Conservation (phyloP, 2,113 vertebrate species). For the Ceuthmochares aereus region DNA sequence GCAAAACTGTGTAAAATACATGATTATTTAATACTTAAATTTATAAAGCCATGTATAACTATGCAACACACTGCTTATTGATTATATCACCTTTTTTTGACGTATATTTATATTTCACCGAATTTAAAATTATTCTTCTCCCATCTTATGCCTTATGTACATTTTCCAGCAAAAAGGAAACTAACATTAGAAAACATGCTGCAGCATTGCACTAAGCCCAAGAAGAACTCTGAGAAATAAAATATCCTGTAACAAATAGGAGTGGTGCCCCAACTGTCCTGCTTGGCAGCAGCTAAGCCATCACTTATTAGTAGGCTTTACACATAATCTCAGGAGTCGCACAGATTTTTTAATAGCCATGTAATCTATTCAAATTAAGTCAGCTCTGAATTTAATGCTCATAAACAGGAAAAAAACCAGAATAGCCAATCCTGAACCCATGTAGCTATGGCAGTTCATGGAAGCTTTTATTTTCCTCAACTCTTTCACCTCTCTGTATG, state of each 20-base stretch:
- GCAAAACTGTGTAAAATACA: background rate
- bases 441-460: accelerated
- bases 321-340: background rate
- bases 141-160: background rate
- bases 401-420: background rate
- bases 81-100: background rate
- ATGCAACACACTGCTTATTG: background rate
- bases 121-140: background rate
- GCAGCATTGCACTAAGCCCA: background rate
- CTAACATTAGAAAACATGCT: background rate
- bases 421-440: background rate
- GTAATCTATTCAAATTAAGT: background rate
- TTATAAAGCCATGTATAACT: background rate
- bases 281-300: background rate
- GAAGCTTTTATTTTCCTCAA: background rate
- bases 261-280: background rate
- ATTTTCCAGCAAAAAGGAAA: background rate
- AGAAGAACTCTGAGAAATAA: background rate
- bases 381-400: background rate
- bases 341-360: background rate
- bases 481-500: background rate
- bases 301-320: background rate
- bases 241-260: background rate
- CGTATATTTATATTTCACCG: background rate
- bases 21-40: background rate